Evolutionary conservation across 2,888 invertebrate species (phyloP).

Genomic region (Acrobasis suavella): DNA sequence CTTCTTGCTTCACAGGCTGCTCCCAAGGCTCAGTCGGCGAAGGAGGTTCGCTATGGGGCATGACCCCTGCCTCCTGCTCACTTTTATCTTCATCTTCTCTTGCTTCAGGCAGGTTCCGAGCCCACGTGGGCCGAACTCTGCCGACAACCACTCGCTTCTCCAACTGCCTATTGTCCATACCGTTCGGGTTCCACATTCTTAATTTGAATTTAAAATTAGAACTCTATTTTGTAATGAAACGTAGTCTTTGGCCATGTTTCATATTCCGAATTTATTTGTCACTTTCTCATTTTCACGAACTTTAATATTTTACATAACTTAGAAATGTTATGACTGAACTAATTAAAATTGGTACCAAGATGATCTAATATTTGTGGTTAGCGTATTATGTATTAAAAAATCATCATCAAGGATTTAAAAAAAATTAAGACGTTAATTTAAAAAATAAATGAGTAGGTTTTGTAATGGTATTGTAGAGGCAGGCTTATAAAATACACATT

Average conservation of each 20-base stretch:
- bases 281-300: background rate
- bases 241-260: constrained; percentile 9
- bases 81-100: constrained; percentile 73
- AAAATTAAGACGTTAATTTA: too few species aligned
- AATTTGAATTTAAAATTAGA: constrained; percentile 16
- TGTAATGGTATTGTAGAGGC: too few species aligned
- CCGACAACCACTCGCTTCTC: constrained; percentile 84
- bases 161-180: constrained; percentile 76
- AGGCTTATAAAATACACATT: too few species aligned
- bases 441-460: too few species aligned
- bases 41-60: constrained; percentile 75
- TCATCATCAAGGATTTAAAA: too few species aligned
- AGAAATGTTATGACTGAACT: too few species aligned
- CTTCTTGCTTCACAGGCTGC: constrained; percentile 69
- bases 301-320: background rate
- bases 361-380: background rate
- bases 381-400: too few species aligned
- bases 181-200: constrained; percentile 76
- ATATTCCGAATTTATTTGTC: background rate
- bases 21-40: constrained; percentile 72
- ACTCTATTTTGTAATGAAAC: constrained; percentile 1
- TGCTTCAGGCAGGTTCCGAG: constrained; percentile 73
- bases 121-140: constrained; percentile 80
- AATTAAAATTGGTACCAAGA: background rate
- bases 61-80: constrained; percentile 57